Evolutionary conservation across 2,888 invertebrate species (phyloP).

Genomic region (Amorpha juglandis): DNA sequence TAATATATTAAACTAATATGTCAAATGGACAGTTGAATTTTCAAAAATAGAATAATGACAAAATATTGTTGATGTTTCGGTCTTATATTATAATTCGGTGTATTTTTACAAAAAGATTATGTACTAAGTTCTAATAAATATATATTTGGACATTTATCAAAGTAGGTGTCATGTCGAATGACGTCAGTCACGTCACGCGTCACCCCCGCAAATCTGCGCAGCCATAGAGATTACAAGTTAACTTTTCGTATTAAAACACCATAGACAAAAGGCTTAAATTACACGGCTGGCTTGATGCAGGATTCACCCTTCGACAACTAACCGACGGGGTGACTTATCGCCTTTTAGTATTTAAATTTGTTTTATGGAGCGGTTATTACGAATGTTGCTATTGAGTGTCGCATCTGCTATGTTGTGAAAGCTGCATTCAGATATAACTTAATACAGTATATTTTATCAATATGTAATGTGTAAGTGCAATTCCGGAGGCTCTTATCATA

Average conservation of each 20-base stretch:
- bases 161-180: slow-evolving; percentile 17
- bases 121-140: too few relatives aligned
- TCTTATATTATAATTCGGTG: too few relatives aligned
- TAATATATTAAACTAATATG: not conserved
- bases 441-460: too few relatives aligned
- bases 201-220: slow-evolving; percentile 35
- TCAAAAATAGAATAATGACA: too few relatives aligned
- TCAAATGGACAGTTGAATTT: too few relatives aligned
- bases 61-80: too few relatives aligned
- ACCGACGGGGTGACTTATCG: slow-evolving; percentile 27
- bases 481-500: too few relatives aligned
- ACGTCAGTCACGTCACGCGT: slow-evolving; percentile 19
- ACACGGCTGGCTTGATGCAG: slow-evolving; percentile 68
- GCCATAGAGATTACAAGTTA: slow-evolving; percentile 80
- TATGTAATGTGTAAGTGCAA: too few relatives aligned
- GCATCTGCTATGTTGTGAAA: not conserved
- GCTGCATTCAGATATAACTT: too few relatives aligned
- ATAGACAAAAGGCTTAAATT: slow-evolving; percentile 80
- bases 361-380: slow-evolving; percentile 37
- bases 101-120: not conserved
- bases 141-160: not conserved
- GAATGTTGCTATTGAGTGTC: slow-evolving; percentile 31
- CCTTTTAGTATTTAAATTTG: slow-evolving; percentile 36
- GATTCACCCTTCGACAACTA: slow-evolving; percentile 29
- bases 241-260: slow-evolving; percentile 81